Base-by-base conservation (phyloP, 2,797 vertebrate genomes). In the Leptatherina wallacei region DNA sequence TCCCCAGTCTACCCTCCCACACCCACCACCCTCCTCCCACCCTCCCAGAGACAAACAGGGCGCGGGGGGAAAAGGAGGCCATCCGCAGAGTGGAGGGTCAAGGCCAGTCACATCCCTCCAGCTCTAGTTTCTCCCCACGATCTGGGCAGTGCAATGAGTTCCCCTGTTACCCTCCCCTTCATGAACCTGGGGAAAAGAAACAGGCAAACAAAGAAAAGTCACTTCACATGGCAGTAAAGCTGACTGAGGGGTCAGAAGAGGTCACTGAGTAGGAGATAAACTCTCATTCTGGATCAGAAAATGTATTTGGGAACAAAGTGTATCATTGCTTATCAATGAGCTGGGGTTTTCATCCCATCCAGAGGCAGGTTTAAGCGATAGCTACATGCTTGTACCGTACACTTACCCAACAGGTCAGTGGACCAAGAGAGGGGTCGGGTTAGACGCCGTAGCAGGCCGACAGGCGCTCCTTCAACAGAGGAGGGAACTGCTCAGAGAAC, bases 401-500 rank as follows among this genome's bases (percentile, higher is more conserved):
- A 66, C 77, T 75, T 95, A 95, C 95, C 93, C 91, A 88, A 91
- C 86, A 91, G 90, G 87, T 86, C 63, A 57, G 80, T 82, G 65
- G 88, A 83, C 88, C 71, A 70, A 71, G 73, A 73, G 66, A 76
- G 40, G 71, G 68, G 71, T 65, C 61, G 69, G 67, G 71, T 93
- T 97, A 98, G 91, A 98, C 97, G 59, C 97, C 97, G 0, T 98
- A 98, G 90, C 97, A 98, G 55, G 96, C 96, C 0, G 97, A 96
- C 85, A 98, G 94, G 61, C 97, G 95, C 80, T 98, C 97, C 89
- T 98, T 98, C 88, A 98, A 91, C 90, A 97, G 91, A 1, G 95
- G 96, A 0, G 97, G 97, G 82, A 98, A 98, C 94, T 98, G 97
- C 91, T 98, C 97, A 0, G 97, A 98, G 80, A 98, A 98, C 91